Conservation (phyloP, 2,888 invertebrate genomes). For the Spilarctia lutea region DNA sequence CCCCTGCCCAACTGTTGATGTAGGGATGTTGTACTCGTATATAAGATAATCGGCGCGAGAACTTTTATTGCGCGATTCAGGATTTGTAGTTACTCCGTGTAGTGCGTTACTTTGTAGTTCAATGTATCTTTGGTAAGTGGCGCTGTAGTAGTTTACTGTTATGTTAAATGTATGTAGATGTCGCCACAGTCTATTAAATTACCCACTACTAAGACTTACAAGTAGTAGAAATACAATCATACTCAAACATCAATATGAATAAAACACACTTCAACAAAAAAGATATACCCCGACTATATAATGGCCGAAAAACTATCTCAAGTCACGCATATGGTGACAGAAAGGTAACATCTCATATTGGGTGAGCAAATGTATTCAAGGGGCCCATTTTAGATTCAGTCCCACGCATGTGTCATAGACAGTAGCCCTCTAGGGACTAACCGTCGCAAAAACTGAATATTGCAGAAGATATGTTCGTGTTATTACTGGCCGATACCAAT, state of each 20-base stretch:
- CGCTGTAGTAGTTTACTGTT: too few relatives aligned
- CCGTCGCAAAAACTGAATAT: slow-evolving; percentile 82
- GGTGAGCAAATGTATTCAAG: slow-evolving; percentile 82
- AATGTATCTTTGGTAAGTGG: too few relatives aligned
- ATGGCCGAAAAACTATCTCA: slow-evolving; percentile 51
- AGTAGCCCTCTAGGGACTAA: slow-evolving; percentile 76
- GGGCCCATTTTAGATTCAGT: slow-evolving; percentile 74
- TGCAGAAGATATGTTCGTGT: slow-evolving; percentile 84
- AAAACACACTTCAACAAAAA: slow-evolving; percentile 18
- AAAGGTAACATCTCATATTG: slow-evolving; percentile 76
- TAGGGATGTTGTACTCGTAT: too few relatives aligned
- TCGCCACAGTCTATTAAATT: neutral
- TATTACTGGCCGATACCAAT: slow-evolving; percentile 69
- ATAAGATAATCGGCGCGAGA: too few relatives aligned
- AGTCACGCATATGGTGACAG: slow-evolving; percentile 74
- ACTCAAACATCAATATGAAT: slow-evolving; percentile 20
- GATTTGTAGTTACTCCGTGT: too few relatives aligned
- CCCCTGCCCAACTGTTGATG: too few relatives aligned
- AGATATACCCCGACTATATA: slow-evolving; percentile 30
- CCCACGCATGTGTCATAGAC: slow-evolving; percentile 81
- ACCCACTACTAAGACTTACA: neutral
- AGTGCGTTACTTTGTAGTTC: too few relatives aligned
- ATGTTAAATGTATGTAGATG: too few relatives aligned
- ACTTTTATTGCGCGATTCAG: too few relatives aligned
- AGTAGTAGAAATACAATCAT: slow-evolving; percentile 1